A percentile compares a stretch with the other conserved stretches of the same genome.
Conservation (phyloP, 2,888 invertebrate genomes). For the Polyploca ridens region DNA sequence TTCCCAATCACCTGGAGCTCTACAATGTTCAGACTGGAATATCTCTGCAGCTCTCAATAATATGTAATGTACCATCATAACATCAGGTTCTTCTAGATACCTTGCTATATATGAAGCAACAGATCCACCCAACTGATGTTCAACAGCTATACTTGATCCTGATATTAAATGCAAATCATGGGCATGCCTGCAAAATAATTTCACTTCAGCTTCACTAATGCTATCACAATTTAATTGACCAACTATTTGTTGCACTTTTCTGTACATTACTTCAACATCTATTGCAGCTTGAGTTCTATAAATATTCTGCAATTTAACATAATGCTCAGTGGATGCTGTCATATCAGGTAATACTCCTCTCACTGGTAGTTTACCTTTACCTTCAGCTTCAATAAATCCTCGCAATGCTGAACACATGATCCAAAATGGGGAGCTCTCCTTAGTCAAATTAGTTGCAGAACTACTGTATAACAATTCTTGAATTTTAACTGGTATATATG, state of each 20-base stretch:
- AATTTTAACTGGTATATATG: constrained; percentile 88
- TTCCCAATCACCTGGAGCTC: constrained; percentile 95
- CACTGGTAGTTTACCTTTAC: constrained; percentile 91
- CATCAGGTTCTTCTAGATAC: constrained; percentile 92
- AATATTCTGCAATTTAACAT: constrained; percentile 94
- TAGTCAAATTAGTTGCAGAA: constrained; percentile 90
- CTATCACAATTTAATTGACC: constrained; percentile 90
- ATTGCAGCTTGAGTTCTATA: constrained; percentile 92
- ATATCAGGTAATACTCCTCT: constrained; percentile 97
- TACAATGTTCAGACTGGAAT: constrained; percentile 94
- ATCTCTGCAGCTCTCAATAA: constrained; percentile 95
- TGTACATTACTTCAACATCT: constrained; percentile 92
- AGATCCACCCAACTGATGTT: constrained; percentile 88
- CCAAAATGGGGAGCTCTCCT: constrained; percentile 95
- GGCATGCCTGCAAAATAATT: constrained; percentile 95
- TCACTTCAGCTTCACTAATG: constrained; percentile 92
- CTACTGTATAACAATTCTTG: constrained; percentile 91
- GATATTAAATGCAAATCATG: constrained; percentile 91
- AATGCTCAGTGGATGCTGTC: constrained; percentile 97
- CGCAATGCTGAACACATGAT: constrained; percentile 94
- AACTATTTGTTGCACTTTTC: constrained; percentile 91
- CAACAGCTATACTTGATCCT: constrained; percentile 91
- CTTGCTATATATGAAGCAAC: constrained; percentile 85
- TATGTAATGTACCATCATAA: constrained; percentile 95
- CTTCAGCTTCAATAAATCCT: constrained; percentile 94